Percentiles rank a stretch among this genome's conserved stretches.
Conservation (phyloP, 2,888 invertebrate species). For the Caenorhabditis sp. region DNA sequence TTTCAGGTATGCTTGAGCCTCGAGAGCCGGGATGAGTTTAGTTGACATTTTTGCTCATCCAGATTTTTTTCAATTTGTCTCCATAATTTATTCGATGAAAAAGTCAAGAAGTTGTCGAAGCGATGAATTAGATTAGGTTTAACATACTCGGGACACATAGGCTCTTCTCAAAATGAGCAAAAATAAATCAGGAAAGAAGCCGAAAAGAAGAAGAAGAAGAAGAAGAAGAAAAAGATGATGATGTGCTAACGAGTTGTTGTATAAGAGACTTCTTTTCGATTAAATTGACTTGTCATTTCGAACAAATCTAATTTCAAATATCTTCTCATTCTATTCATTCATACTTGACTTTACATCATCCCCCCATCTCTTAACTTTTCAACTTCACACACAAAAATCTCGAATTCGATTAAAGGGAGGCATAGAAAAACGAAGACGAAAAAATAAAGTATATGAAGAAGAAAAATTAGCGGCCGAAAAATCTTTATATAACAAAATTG, state of each 20-base stretch:
- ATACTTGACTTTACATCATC: background rate
- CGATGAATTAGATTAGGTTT: constrained; percentile 1
- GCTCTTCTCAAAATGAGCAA: background rate
- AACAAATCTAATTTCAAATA: background rate
- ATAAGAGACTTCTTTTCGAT: background rate
- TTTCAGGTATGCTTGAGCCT: too few species aligned
- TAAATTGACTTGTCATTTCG: background rate
- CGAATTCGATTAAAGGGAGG: background rate
- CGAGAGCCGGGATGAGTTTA: too few species aligned
- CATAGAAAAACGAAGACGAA: background rate
- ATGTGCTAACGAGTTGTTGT: constrained; percentile 1
- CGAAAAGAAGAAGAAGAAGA: background rate
- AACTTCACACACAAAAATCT: background rate
- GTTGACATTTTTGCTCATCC: background rate
- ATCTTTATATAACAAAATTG: background rate
- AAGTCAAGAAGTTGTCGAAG: background rate
- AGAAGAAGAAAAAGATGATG: background rate
- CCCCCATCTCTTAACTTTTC: constrained; percentile 11
- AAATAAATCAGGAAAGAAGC: background rate
- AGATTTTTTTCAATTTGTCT: background rate
- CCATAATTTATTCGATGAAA: background rate
- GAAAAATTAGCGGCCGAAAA: background rate
- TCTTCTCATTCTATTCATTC: background rate
- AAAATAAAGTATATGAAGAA: background rate
- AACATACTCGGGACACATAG: background rate